These are phyloP conservation scores for Distichodus sexfasciatus DNA, from an alignment of 2,797 vertebrate genomes.

Conservation along the genomic window DNA sequence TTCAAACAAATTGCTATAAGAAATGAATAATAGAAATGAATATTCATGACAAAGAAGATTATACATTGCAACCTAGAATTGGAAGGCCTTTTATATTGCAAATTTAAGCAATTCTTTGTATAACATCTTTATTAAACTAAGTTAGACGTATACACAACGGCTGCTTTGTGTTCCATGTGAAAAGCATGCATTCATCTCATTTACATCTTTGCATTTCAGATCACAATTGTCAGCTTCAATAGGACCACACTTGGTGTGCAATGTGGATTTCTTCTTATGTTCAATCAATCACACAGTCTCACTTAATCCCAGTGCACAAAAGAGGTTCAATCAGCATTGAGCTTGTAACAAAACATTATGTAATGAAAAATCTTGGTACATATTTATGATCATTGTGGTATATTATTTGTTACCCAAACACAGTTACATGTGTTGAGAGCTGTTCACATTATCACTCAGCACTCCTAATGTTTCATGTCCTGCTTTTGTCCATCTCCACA, in stretches of 20 bases:
- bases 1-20: not conserved
- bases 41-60: not conserved
- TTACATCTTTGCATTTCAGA: not conserved
- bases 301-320: too few species aligned
- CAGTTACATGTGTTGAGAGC: too few species aligned
- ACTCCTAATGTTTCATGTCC: too few species aligned
- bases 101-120: not conserved
- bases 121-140: not conserved
- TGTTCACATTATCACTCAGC: too few species aligned
- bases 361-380: too few species aligned
- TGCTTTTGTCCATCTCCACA: not conserved
- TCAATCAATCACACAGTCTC: too few species aligned
- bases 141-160: not conserved
- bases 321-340: too few species aligned
- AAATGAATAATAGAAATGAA: conserved; percentile 1
- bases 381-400: too few species aligned
- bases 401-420: too few species aligned
- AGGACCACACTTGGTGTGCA: not conserved
- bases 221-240: not conserved
- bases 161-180: not conserved
- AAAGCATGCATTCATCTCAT: not conserved
- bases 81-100: not conserved
- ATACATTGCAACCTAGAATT: too few species aligned
- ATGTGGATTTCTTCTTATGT: too few species aligned
- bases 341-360: too few species aligned